Evolutionary conservation across 1,140 invertebrate genomes (phyloP).

Genomic region (Zaprionus gabonicus): DNA sequence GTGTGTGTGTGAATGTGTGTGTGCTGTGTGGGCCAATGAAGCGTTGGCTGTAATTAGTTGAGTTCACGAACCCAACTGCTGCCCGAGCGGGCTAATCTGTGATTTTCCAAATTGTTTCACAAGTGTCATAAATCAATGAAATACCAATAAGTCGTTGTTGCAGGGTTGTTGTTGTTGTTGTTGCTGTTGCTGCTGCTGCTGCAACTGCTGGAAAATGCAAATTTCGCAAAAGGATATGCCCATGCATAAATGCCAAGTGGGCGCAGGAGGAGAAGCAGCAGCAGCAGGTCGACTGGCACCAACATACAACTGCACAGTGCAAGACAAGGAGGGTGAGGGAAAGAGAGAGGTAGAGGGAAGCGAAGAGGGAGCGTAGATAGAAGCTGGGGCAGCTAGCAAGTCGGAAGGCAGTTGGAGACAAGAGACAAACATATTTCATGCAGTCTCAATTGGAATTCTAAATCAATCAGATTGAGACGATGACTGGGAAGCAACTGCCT

Average conservation of each 20-base stretch:
- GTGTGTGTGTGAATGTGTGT: slow-evolving; percentile 23
- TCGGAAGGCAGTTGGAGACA: slow-evolving; percentile 48
- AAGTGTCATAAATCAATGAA: slow-evolving; percentile 84
- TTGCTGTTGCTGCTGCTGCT: slow-evolving; percentile 52
- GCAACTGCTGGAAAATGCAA: slow-evolving; percentile 80
- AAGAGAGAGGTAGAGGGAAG: not conserved
- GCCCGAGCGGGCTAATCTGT: slow-evolving; percentile 66
- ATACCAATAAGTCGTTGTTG: slow-evolving; percentile 82
- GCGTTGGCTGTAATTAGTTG: slow-evolving; percentile 72
- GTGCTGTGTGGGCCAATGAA: slow-evolving; percentile 44
- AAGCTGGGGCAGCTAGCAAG: slow-evolving; percentile 7
- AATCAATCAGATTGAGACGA: slow-evolving; percentile 84
- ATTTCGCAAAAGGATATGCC: slow-evolving; percentile 81
- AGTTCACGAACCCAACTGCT: slow-evolving; percentile 21
- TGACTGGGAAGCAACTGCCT: slow-evolving; percentile 45
- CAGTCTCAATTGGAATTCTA: slow-evolving; percentile 84
- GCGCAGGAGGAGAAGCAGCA: slow-evolving; percentile 17
- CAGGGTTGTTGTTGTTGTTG: slow-evolving; percentile 7
- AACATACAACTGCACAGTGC: slow-evolving; percentile 35
- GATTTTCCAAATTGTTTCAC: slow-evolving; percentile 84
- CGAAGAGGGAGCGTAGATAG: slow-evolving; percentile 13
- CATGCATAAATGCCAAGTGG: slow-evolving; percentile 69
- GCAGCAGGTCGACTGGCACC: slow-evolving; percentile 35
- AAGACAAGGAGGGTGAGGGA: not conserved
- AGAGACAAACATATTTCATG: slow-evolving; percentile 82